Base-by-base conservation (phyloP, 2,888 invertebrate genomes). In the Standfussiana lucernea region DNA sequence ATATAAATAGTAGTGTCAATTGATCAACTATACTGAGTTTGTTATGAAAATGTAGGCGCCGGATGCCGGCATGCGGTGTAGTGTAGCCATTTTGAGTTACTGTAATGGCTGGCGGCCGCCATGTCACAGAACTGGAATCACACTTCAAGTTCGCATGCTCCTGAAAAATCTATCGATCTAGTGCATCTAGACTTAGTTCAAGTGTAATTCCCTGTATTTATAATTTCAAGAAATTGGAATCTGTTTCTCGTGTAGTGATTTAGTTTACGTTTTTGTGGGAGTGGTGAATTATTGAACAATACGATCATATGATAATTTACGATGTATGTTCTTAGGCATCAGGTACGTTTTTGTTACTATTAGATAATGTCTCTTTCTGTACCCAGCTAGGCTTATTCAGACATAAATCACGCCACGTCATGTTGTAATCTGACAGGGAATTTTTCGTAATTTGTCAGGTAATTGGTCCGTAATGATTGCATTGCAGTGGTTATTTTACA, bases 81-180 rank as follows among this genome's bases (percentile, higher is more conserved):
- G 96, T 92, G 93, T 91, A 93, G 96, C 96, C 96, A 96, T 96
- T 92, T 96, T 96, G 95, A 92, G 90, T 88, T 50, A 77, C 82
- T 72, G 82, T 87, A 88, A 87, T 95, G 94, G 94, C 89, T 78
- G 83, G 83, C 92, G 91, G 93, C 92, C 93, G 95, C 95, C 96
- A 95, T 95, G 95, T 95, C 95, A 93, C 90, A 88, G 91, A 93
- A 93, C 94, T 93, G 92, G 91, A 93, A 71, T 75, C 71, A 50
- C 61, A 11, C 61, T 2, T 61, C 37, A n/a, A 74, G 77, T 83
- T 85, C 81, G 50, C 79, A 79, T 75, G 72, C 75, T 85, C 68
- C 71, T 79, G 70, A 62, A 86, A 73, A 50, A 62, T 53, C 72
- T 35, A 47, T 75, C 50, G 35, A 59, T 32, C n/a, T 53, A 64